Percentiles rank a stretch among this genome's conserved stretches.
These are phyloP conservation scores for Oreochromis spilurus DNA, from an alignment of 2,113 vertebrate genomes.

Conservation along the genomic window DNA sequence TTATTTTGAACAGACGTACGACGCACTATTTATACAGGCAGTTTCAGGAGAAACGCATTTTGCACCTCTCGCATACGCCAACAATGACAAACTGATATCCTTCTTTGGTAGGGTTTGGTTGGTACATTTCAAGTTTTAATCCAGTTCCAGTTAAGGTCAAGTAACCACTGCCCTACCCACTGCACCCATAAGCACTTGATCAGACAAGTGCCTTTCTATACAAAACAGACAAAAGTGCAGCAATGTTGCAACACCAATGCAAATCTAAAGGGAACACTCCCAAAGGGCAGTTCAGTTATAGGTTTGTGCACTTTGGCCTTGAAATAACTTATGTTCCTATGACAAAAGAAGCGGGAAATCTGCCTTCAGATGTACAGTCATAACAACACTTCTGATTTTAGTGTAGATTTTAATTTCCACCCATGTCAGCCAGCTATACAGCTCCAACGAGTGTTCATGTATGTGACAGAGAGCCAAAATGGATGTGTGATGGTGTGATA, in stretches of 20 bases:
- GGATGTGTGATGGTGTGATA: constrained; percentile 59
- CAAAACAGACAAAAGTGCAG: background rate
- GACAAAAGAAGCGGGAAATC: background rate
- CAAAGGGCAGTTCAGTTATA: background rate
- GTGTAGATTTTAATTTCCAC: constrained; percentile 5
- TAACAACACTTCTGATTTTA: background rate
- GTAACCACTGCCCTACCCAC: background rate
- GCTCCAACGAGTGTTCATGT: constrained; percentile 7
- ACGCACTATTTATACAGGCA: background rate
- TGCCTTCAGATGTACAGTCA: background rate
- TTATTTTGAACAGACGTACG: background rate
- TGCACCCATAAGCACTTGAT: background rate
- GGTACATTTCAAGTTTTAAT: background rate
- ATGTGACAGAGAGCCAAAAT: constrained; percentile 14
- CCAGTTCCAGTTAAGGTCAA: background rate
- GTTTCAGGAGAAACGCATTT: background rate
- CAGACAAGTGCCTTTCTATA: background rate
- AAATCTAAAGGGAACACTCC: background rate
- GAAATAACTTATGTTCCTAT: background rate
- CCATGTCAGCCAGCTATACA: background rate
- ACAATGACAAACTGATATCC: background rate
- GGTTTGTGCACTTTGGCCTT: constrained; percentile 3
- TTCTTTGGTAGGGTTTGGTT: background rate
- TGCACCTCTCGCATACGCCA: background rate
- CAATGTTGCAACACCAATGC: background rate